These are phyloP conservation scores for Hylaea fasciaria DNA, from an alignment of 2,888 invertebrate genomes.

Conservation along the genomic window DNA sequence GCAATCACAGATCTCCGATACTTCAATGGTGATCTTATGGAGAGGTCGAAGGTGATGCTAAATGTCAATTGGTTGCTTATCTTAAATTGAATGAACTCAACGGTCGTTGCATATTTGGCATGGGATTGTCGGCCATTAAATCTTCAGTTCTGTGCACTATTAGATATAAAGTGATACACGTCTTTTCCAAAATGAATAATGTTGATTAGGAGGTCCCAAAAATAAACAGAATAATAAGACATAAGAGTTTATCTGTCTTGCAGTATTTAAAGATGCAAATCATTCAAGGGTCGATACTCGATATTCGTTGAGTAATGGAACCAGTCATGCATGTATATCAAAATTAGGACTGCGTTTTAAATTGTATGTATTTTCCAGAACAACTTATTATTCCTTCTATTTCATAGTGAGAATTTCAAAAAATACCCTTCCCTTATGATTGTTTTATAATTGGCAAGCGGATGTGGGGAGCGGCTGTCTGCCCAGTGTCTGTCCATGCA, in stretches of 20 bases:
- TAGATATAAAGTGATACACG: neutral
- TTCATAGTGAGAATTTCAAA: constrained; percentile 10
- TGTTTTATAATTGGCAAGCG: constrained; percentile 55
- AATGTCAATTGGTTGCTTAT: constrained; percentile 36
- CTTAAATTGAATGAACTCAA: constrained; percentile 34
- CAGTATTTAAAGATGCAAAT: constrained; percentile 48
- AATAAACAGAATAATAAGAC: no score
- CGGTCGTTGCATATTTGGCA: constrained; percentile 7
- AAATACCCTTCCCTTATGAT: constrained; percentile 23
- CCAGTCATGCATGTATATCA: constrained; percentile 17
- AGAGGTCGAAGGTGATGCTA: constrained; percentile 52
- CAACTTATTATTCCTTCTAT: neutral
- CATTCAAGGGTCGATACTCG: constrained; percentile 38
- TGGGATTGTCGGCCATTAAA: neutral
- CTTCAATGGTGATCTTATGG: constrained; percentile 56
- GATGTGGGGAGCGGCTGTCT: constrained; percentile 63
- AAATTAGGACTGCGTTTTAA: neutral
- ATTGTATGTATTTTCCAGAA: neutral
- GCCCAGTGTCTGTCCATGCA: constrained; percentile 57
- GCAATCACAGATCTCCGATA: constrained; percentile 55
- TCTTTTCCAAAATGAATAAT: no score
- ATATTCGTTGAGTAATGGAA: constrained; percentile 25
- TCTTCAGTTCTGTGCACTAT: no score
- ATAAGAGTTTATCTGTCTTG: constrained; percentile 40
- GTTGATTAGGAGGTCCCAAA: no score